A percentile compares a stretch with the other conserved stretches of the same genome.
Evolutionary conservation across 35 echinoderm and acorn worm genomes (phyloP).

Genomic region (Apostichopus californicus): DNA sequence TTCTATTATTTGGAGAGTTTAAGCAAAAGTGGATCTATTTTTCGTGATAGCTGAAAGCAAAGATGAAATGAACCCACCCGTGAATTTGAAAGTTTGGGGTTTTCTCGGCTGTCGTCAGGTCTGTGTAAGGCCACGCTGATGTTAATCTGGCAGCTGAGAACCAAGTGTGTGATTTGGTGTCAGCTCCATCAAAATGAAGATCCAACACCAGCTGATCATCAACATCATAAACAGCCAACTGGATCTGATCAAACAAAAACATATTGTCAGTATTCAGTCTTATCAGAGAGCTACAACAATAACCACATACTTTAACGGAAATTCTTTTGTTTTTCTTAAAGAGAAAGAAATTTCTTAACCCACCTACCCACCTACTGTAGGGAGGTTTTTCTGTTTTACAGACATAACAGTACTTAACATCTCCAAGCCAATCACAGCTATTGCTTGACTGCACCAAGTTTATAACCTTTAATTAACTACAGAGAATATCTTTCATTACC

Average conservation of each 20-base stretch:
- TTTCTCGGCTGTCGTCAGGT: neutral
- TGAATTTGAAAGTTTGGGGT: slow-evolving; percentile 17
- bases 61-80: slow-evolving; percentile 35
- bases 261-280: neutral
- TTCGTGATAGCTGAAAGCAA: neutral
- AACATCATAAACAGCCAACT: slow-evolving; percentile 21
- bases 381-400: too few species aligned
- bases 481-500: too few species aligned
- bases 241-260: slow-evolving; percentile 17
- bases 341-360: too few species aligned
- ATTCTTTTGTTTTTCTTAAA: too few species aligned
- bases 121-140: neutral
- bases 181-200: slow-evolving; percentile 54
- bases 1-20: too few species aligned
- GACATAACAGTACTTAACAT: too few species aligned
- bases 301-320: too few species aligned
- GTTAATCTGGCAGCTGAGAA: neutral
- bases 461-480: too few species aligned
- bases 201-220: slow-evolving; percentile 44
- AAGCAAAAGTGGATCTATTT: too few species aligned
- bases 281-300: neutral
- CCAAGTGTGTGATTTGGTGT: slow-evolving; percentile 28
- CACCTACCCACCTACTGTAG: too few species aligned
- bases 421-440: too few species aligned
- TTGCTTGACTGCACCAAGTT: too few species aligned